Conservation (phyloP, 2,888 invertebrate genomes). For the Lasiommata megera region DNA sequence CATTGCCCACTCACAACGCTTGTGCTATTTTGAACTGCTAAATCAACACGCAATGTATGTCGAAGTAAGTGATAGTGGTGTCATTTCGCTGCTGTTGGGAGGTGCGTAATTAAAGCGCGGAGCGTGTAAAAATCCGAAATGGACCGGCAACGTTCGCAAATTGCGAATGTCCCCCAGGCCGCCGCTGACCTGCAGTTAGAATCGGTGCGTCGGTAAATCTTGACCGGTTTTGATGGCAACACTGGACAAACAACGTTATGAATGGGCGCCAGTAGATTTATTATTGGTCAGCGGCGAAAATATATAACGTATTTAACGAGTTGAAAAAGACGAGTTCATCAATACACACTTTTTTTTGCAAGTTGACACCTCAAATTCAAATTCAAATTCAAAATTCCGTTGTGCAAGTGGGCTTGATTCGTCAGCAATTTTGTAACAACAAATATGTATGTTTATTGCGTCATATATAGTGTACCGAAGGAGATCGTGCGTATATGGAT, state of each 20-base stretch:
- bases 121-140: constrained; percentile 52
- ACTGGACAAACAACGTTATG: constrained; percentile 7
- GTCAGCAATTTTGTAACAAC: too few relatives aligned
- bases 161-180: constrained; percentile 44
- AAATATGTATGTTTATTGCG: too few relatives aligned
- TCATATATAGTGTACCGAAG: too few relatives aligned
- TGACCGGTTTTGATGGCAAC: constrained; percentile 34
- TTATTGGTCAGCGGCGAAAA: not conserved
- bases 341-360: too few relatives aligned
- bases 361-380: too few relatives aligned
- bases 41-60: constrained; percentile 15
- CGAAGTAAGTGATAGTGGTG: not conserved
- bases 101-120: constrained; percentile 38
- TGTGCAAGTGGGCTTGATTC: too few relatives aligned
- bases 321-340: too few relatives aligned
- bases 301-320: too few relatives aligned
- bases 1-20: constrained; percentile 11
- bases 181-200: constrained; percentile 43
- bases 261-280: not conserved
- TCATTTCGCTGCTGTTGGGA: constrained; percentile 12
- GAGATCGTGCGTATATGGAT: too few relatives aligned
- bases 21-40: too few relatives aligned
- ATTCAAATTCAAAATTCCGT: too few relatives aligned
- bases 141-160: constrained; percentile 48
- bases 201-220: constrained; percentile 43